A percentile compares a stretch with the other conserved stretches of the same genome.
Evolutionary conservation across 64 coral and sea anemone species (phyloP).

Genomic region (Hydrozoanthus tunicans): DNA sequence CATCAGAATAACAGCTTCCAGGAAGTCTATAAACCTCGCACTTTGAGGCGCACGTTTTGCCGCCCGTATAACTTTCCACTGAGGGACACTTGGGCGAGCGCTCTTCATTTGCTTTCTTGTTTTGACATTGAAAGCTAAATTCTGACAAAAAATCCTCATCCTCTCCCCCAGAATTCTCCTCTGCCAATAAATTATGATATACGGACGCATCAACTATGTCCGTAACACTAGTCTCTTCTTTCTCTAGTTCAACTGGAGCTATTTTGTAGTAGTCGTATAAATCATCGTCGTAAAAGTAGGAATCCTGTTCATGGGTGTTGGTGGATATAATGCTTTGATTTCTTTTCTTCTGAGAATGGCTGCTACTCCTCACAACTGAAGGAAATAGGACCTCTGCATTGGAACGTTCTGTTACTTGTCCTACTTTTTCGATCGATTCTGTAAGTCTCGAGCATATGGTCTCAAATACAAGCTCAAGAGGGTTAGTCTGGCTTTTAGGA

Average conservation of each 20-base stretch:
- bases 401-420: constrained; percentile 19
- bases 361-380: background rate
- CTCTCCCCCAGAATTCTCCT: background rate
- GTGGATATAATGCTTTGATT: background rate
- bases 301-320: background rate
- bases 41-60: constrained; percentile 12
- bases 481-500: background rate
- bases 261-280: constrained; percentile 19
- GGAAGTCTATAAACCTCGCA: constrained; percentile 44
- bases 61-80: background rate
- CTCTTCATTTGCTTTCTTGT: background rate
- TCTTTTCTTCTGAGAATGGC: background rate
- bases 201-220: background rate
- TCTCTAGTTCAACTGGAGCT: background rate
- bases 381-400: background rate
- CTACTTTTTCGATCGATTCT: background rate
- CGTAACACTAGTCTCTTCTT: background rate
- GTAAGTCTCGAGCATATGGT: background rate
- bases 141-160: background rate
- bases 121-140: background rate
- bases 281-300: background rate
- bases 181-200: background rate
- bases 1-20: background rate
- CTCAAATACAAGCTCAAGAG: background rate
- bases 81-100: background rate